Percentiles rank a stretch among this genome's conserved stretches.
These are phyloP conservation scores for Xestia xanthographa DNA, from an alignment of 2,888 invertebrate genomes.

Conservation along the genomic window DNA sequence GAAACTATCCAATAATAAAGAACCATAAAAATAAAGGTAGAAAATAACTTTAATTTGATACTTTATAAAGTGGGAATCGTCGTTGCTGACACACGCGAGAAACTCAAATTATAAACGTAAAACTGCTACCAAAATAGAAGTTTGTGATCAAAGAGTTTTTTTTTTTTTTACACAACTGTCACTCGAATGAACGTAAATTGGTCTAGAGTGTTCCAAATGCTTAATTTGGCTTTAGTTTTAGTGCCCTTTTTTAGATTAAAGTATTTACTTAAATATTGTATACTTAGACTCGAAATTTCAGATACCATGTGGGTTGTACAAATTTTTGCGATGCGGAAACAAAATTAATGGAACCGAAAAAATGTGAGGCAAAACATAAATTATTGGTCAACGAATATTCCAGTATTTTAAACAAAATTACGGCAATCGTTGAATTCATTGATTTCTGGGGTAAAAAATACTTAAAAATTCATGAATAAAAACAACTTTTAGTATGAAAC, in stretches of 20 bases:
- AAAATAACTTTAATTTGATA: constrained; percentile 35
- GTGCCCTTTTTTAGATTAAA: not conserved
- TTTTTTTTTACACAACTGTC: constrained; percentile 51
- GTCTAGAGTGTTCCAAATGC: constrained; percentile 5
- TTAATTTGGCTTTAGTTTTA: constrained; percentile 23
- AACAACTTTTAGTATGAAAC: too few species aligned
- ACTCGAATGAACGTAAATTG: constrained; percentile 36
- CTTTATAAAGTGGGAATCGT: constrained; percentile 34
- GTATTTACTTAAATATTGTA: not conserved
- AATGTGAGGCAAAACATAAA: not conserved
- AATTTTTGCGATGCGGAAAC: too few species aligned
- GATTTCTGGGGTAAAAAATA: too few species aligned
- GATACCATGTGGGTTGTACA: not conserved
- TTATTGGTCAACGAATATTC: not conserved
- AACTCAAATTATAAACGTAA: constrained; percentile 36
- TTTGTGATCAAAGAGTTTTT: constrained; percentile 37
- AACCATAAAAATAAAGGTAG: constrained; percentile 19
- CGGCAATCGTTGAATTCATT: not conserved
- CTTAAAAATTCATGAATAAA: too few species aligned
- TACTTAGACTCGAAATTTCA: not conserved
- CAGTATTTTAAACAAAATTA: not conserved
- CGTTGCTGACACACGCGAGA: constrained; percentile 44
- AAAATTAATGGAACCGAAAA: not conserved
- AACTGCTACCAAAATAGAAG: constrained; percentile 52
- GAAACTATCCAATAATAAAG: constrained; percentile 21